Evolutionary conservation across 2,888 invertebrate species (phyloP), one percentile per base, ranked within the genome.

Genomic region (Gari tellinella): DNA sequence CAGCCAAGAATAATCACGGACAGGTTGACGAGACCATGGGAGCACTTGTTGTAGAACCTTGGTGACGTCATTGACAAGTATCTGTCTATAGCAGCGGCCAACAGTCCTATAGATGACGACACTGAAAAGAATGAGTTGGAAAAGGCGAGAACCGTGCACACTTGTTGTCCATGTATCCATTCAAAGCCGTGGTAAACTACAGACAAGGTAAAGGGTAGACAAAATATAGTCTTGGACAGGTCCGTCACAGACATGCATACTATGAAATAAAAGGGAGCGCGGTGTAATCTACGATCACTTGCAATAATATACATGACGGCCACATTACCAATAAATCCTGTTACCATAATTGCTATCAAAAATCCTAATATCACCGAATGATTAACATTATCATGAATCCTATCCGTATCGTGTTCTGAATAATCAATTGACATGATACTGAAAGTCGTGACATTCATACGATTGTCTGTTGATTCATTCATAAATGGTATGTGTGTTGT

Each of bases 241-340:
- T 89, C 90, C 4, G 88, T 87, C 48, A 89, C 81, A 21, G 84
- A 83, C 41, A 89, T 73, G 63, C 88, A 89, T 52, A 89, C 72
- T 43, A 89, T 74, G 68, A 88, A 90, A 72, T 89, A 90, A 74
- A 89, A 89, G 43, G 90, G 89, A 10, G 89, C 84, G 14, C 86
- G 70, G 60, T 90, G 90, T 14, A 89, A 74, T 41, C 70, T 65
- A 48, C 73, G 65, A 70, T 88, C 85, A 43, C 80, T 78, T 17
- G 82, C 72, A 19, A 88, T 81, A 41, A 83, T 69, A 60, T 79
- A 83, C 25, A 87, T 77, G 3, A 87, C 79, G 7, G 75, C 45
- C n/a, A 75, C 68, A 66, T 87, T 87, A 15, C 80, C 83, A n/a
- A 84, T 55, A 12, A 84, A 65, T 4, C 86, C 86, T 4, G 83